Evolutionary conservation across 2,888 invertebrate genomes (phyloP), one percentile per base, ranked within the genome.

Genomic region (Drosophila stalkeri): DNA sequence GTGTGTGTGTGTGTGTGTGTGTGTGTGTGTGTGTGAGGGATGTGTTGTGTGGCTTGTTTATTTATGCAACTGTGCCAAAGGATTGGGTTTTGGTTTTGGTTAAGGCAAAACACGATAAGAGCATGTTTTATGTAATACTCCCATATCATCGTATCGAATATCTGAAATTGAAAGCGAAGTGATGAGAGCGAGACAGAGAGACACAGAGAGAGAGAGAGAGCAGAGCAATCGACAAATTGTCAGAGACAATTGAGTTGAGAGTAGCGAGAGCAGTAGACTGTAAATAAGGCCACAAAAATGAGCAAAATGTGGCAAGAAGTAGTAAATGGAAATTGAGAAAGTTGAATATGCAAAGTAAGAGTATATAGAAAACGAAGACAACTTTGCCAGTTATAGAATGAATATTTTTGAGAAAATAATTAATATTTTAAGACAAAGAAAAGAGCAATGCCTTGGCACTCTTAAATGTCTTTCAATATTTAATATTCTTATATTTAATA

Each of bases 61-160:
- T 84, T 87, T 88, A 88, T 80, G 81, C 81, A 86, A 75, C 75
- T 77, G 77, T 88, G 81, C 79, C 79, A 78, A 66, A 64, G 66
- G 64, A 74, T 79, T 70, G 67, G 63, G 73, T 54, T 72, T 60
- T 52, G 65, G 54, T 67, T 77, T 63, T 72, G 74, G 57, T 54
- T 39, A 57, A 49, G 47, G 64, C 47, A 64, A 69, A 56, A 60
- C 51, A 49, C 78, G 82, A 79, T 79, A 79, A 74, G 79, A 70
- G 63, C 79, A 67, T 55, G 67, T 62, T 72, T 77, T 77, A 77
- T 80, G 77, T 81, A 80, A 81, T 77, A 41, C 37, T 61, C 52
- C 57, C 64, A 41, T 56, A 80, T 80, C 77, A 64, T 39, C 66
- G 49, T 57, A 64, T 57, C 46, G 65, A 64, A 68, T 49, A 47